Base-by-base conservation (phyloP, 2,797 vertebrate species). In the Leptodactylus fallax region DNA sequence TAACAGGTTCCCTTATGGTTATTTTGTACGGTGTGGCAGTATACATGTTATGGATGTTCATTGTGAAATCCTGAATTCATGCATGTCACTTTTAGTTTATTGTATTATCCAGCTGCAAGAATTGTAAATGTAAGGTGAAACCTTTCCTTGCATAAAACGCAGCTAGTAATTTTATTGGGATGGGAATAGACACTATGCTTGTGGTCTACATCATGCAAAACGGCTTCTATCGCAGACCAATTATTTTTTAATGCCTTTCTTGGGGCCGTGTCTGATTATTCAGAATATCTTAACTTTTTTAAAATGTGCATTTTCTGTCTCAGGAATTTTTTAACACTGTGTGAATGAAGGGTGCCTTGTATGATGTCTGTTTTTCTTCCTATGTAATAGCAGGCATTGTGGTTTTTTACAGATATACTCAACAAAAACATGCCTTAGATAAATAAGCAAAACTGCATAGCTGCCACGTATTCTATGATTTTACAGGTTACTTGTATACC, bases 191-290 rank as follows among this genome's bases (percentile, higher is more conserved):
- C 58, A 17, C 27, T 80, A 51, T 47, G 11, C 19, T 45, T 81
- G 21, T 21, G 25, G 61, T 56, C 79, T 89, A 47, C 47, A 56
- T 72, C 16, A n/a, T 78, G 89, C 85, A 14, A 25, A 82, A 91
- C 76, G 85, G 90, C 90, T 87, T 91, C 90, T 88, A 81, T 90
- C 87, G 91, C 83, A 53, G 90, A 93, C 91, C 91, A 92, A 93
- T 53, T 53, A 91, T 76, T 53, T 13, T 90, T 88, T 56, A 65
- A 23, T 78, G 11, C 67, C 77, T 36, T 8, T 67, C 78, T 69
- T 56, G 61, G 23, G 69, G 74, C 81, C 7, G 25, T 79, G 58
- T 17, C 25, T 79, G 78, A n/a, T 55, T 47, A 56, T 49, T 47
- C 56, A 45, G 63, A 61, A 79, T 79, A 81, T 51, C 19, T 23